Evolutionary conservation across 2,113 vertebrate genomes (phyloP), one percentile per base, ranked within the genome.

Genomic region (Hucho hucho): DNA sequence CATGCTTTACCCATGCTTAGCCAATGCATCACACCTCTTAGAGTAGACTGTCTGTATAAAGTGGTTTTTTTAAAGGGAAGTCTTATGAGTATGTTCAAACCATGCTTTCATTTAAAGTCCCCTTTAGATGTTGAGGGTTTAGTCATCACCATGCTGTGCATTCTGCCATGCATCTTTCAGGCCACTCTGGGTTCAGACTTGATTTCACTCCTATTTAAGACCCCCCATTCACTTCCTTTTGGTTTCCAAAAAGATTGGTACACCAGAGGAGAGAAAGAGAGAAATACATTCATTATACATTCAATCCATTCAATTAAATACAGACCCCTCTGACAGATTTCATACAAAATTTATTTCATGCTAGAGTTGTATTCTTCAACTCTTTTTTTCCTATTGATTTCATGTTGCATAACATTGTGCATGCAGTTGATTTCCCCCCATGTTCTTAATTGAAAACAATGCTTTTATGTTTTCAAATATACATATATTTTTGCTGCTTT

Each of bases 291-390:
- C 74, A 76, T n/a, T 12, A 53, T 61, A 25, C 49, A 77, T 69
- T 75, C 66, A 75, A 81, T 79, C 61, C 74, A 75, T 74, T 80
- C 47, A 77, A 58, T 70, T 28, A 75, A 78, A 65, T 6, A 79
- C 47, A 72, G 63, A 83, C 64, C 77, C 69, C 64, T 72, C 75
- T 74, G 74, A 67, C 78, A 79, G 74, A 75, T 83, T 87, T 88
- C 75, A 84, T 94, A 96, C 90, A 96, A 96, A 95, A 96, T 96
- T 96, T 96, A 96, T 97, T 43, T 95, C 95, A 97, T 97, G 95
- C 95, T 95, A 83, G 92, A 93, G 70, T 43, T 43, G 37, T 43
- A 43, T 43, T 82, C 79, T 71, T 84, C 61, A 28, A 59, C 85
- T 86, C 72, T 81, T 84, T 28, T 85, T 80, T 78, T 0, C 76